phyloP scores from a whole-genome alignment of 2,888 invertebrate genomes.

The Selenia dentaria region DNA sequence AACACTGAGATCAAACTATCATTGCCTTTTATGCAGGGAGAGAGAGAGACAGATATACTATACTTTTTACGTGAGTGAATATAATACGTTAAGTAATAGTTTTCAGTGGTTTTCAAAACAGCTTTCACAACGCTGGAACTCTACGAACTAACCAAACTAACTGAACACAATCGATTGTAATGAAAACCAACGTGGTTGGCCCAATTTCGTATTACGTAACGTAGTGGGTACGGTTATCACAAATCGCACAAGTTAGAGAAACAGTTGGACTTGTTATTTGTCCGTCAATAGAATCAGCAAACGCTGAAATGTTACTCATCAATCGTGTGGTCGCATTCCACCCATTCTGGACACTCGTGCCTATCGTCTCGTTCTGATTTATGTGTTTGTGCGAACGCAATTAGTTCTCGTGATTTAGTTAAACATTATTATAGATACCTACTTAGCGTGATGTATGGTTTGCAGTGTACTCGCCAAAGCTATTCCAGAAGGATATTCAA shows the following conservation, averaged over 20 bases:
- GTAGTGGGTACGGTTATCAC: background rate
- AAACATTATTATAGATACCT: constrained; percentile 18
- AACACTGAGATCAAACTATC: too few species aligned
- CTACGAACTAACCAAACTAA: too few species aligned
- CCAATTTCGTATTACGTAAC: constrained; percentile 7
- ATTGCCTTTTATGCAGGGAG: too few species aligned
- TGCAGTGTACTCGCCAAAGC: too few species aligned
- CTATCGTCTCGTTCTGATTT: constrained; percentile 24
- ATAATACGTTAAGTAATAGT: too few species aligned
- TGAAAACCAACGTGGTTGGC: constrained; percentile 1
- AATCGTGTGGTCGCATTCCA: constrained; percentile 45
- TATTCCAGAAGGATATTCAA: too few species aligned
- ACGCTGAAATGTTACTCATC: constrained; percentile 35
- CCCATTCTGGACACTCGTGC: constrained; percentile 26
- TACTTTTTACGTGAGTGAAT: too few species aligned
- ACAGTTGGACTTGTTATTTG: constrained; percentile 22
- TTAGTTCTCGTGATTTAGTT: constrained; percentile 23
- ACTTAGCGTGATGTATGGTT: constrained; percentile 10
- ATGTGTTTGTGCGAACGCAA: constrained; percentile 24
- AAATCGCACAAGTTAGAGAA: constrained; percentile 13
- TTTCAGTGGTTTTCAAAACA: too few species aligned
- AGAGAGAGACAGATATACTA: too few species aligned
- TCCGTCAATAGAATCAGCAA: constrained; percentile 36
- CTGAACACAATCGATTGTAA: too few species aligned
- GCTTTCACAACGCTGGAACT: too few species aligned